Evolutionary conservation across 2,113 vertebrate genomes (phyloP), one percentile per base, ranked within the genome.

Genomic region (human (Homo sapiens)): DNA sequence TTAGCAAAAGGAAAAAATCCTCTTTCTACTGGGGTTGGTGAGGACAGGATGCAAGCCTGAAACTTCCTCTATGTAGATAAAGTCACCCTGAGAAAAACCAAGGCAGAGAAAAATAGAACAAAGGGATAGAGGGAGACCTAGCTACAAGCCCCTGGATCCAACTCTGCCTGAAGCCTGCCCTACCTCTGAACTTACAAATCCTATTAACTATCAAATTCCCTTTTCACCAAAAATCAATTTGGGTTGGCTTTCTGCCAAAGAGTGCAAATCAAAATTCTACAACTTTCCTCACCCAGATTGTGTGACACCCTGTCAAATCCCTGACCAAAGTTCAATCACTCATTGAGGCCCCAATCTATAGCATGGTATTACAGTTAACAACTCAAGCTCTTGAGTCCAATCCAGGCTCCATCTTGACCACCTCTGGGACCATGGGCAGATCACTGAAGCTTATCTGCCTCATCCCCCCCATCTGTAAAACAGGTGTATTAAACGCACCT

Each of bases 131-230:
- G 18, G n/a, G 43, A 90, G 59, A 80, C 1, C 13, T 8, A 12
- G 23, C 16, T 43, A 57, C 27, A 75, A 75, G n/a, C 23, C n/a
- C 13, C 55, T 72, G 40, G 55, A 70, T 59, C 38, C 45, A 92
- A 22, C 25, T 48, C 8, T 45, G 10, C 48, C 91, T 88, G 64
- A 80, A 85, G 35, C 50, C 20, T 1, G 3, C 0, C 0, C 8
- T 35, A 32, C 30, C 27, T 40, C 10, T 13, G 23, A 85, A 72
- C 20, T 70, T 40, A 88, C 2, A 72, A n/a, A 17, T 66, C 81
- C 76, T 25, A 45, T 55, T 23, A 73, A 55, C 16, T 52, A 40
- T 9, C 40, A 52, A 25, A 80, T 52, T 30, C 6, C 7, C 22
- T 85, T 75, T 27, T 18, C 10, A 13, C 22, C 18, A 27, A 84